Base-by-base conservation (phyloP, 2,888 invertebrate species). In the Globia sparganii region DNA sequence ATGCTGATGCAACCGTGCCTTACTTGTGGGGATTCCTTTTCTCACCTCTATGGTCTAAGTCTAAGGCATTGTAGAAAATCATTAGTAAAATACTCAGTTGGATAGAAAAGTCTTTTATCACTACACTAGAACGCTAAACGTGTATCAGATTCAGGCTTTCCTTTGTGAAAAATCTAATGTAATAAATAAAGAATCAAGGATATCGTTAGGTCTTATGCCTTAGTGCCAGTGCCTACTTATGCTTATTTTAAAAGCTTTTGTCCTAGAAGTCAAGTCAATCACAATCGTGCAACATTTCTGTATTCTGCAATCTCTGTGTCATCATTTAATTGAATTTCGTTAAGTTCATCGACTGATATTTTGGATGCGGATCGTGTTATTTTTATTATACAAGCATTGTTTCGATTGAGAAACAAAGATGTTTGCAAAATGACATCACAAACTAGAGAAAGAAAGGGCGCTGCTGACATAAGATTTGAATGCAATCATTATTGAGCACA, bases 351-450 rank as follows among this genome's bases (percentile, higher is more conserved):
- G 53, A 58, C 49, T 84, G 85, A 67, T 82, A 80, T 77, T 79
- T 80, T 15, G 46, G 61, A 25, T 74, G 76, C 21, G 46, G 46
- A 37, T 74, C 71, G 34, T 82, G 70, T 81, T 86, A 82, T 88
- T 80, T 76, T 68, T 80, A 80, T 71, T 79, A n/a, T n/a, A n/a
- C 78, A 81, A 65, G 65, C 79, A 80, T 89, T 85, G 90, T 88
- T 83, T 69, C 43, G 37, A 74, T 82, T 80, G 72, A 49, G 76
- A 82, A 84, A 88, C 87, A 88, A 88, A 89, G 66, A 67, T 81
- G 82, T 88, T 86, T 87, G 76, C 79, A 75, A 86, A 82, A 84
- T 84, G n/a, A 59, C 31, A 40, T 34, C 61, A 65, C 68, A 64
- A 70, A 70, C 72, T 85, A 85, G 81, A 82, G 78, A 81, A 85